A percentile compares a stretch with the other conserved stretches of the same genome.
These are phyloP conservation scores for Drosophila erecta DNA, from an alignment of 1,140 invertebrate species.

Conservation along the genomic window DNA sequence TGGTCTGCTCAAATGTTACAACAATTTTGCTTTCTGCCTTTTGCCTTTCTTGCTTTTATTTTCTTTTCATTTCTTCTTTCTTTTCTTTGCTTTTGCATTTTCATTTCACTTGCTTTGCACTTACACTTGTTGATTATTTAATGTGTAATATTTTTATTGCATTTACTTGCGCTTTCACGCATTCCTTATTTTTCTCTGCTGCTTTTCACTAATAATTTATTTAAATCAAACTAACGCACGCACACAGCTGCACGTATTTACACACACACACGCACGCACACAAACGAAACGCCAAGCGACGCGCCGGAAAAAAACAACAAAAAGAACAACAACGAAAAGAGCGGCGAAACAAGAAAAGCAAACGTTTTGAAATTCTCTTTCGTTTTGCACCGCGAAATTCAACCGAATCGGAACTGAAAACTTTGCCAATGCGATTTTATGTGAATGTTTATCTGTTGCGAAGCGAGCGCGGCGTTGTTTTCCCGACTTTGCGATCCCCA, in stretches of 20 bases:
- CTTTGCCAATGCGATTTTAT: constrained; percentile 1
- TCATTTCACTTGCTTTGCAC: constrained; percentile 24
- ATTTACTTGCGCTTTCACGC: constrained; percentile 36
- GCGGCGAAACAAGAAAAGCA: constrained; percentile 29
- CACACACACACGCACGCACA: constrained; percentile 15
- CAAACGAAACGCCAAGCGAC: constrained; percentile 10
- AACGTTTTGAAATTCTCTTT: constrained; percentile 2
- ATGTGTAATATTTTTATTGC: constrained; percentile 5
- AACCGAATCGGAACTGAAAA: constrained; percentile 7
- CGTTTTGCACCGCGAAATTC: constrained; percentile 3
- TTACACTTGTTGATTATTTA: constrained; percentile 52
- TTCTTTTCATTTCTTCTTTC: constrained; percentile 28
- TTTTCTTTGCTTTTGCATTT: constrained; percentile 32
- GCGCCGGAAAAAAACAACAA: constrained; percentile 37
- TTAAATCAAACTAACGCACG: constrained; percentile 39
- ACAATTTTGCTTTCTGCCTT: constrained; percentile 12
- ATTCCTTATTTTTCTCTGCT: constrained; percentile 35
- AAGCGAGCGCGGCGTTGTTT: background rate
- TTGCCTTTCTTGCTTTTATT: constrained; percentile 18
- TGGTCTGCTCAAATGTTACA: constrained; percentile 16
- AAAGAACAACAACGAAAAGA: constrained; percentile 18
- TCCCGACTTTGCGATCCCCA: background rate
- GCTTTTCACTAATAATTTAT: constrained; percentile 65
- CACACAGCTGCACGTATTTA: constrained; percentile 23
- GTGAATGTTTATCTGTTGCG: constrained; percentile 5